Evolutionary conservation across 2,888 invertebrate species (phyloP), one percentile per base, ranked within the genome.

Genomic region (Myopa testacea): DNA sequence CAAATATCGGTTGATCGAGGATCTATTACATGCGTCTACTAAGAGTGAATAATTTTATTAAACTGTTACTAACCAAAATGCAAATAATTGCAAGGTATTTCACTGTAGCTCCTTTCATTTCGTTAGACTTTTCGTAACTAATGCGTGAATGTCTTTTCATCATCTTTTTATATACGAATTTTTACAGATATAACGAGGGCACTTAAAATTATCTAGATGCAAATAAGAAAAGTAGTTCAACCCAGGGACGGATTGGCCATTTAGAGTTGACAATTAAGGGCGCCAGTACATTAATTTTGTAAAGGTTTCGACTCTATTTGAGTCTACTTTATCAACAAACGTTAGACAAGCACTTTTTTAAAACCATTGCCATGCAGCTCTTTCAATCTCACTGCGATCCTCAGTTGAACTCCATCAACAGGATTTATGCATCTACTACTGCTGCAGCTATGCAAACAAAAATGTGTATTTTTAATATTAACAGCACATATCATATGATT

Each of bases 1-100:
- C 72, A 71, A 63, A 67, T 19, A 26, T 58, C 77, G 67, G 19
- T 76, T 76, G 52, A 50, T 55, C 14, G 19, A 73, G 34, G 52
- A 10, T 14, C 16, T 37, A 37, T 58, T 62, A 63, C 6, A 62
- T 45, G 45, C 45, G 2, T 45, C 10, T 45, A 45, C 10, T 3
- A 45, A 45, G 7, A 45, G 52, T 72, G 7, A 34, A 45, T 34
- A 19, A 6, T 63, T 40, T 50, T 10, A 40, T 65, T 34, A 45
- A 8, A 60, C 10, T 26, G 16, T 65, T 2, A 77, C 78, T 67
- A 19, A 80, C 78, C 78, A 78, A 65, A 52, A 80, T 37, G 55
- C 75, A 75, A 10, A 78, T 38, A 14, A 77, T 58, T 34, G 58
- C 60, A 4, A 74, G 74, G 37, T 58, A n/a, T 67, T 58, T 74